Evolutionary conservation across 2,888 invertebrate species (phyloP).

Genomic region (Lordiphosa fenestrarum): DNA sequence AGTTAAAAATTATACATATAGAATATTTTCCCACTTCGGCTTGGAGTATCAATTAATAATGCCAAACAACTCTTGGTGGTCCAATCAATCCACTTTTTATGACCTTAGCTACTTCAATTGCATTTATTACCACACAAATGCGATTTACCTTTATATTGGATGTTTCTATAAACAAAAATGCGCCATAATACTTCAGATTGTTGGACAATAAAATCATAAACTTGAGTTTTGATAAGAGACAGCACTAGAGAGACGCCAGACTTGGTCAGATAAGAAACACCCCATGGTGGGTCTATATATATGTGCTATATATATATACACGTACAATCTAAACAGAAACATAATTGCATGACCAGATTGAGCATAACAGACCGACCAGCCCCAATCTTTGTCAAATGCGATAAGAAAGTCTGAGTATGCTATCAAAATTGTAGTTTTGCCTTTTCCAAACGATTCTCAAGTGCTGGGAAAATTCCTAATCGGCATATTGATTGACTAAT

Average conservation of each 20-base stretch:
- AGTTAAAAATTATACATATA: no score
- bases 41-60: no score
- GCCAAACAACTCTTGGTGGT: slow-evolving; percentile 16
- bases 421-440: background rate
- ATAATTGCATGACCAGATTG: slow-evolving; percentile 20
- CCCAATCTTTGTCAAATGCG: background rate
- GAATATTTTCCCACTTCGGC: no score
- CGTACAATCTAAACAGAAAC: background rate
- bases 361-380: slow-evolving; percentile 11
- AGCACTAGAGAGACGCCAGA: slow-evolving; percentile 6
- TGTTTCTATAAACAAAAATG: background rate
- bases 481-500: slow-evolving; percentile 36
- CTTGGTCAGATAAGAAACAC: slow-evolving; percentile 14
- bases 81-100: slow-evolving; percentile 3
- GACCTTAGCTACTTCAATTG: no score
- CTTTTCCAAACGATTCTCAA: slow-evolving; percentile 3
- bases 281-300: slow-evolving; percentile 13
- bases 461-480: slow-evolving; percentile 24
- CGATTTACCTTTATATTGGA: background rate
- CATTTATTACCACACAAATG: background rate
- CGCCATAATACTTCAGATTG: slow-evolving; percentile 1
- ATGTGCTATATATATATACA: background rate
- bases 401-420: slow-evolving; percentile 12
- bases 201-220: slow-evolving; percentile 10
- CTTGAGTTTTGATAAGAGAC: slow-evolving; percentile 14